Percentiles rank a stretch among this genome's conserved stretches.
phyloP scores from a whole-genome alignment of 2,888 invertebrate species.

The Scaptomyza flava region DNA sequence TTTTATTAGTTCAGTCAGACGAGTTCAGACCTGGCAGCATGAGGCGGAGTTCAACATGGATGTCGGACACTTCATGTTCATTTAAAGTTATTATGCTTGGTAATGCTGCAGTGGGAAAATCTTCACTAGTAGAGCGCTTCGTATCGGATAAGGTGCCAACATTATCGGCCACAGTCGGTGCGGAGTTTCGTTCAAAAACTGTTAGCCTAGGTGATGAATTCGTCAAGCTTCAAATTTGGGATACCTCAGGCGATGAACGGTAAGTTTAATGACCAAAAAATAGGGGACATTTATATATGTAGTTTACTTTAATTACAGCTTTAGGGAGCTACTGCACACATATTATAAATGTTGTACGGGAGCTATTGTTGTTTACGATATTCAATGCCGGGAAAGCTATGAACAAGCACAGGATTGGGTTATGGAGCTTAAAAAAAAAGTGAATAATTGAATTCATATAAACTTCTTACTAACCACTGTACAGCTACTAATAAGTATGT shows the following conservation, averaged over 20 bases:
- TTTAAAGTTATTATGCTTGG: constrained; percentile 44
- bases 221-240: constrained; percentile 35
- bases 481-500: background rate
- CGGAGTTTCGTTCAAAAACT: constrained; percentile 9
- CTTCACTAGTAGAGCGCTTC: constrained; percentile 38
- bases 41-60: background rate
- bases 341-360: constrained; percentile 29
- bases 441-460: background rate
- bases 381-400: constrained; percentile 34
- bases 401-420: constrained; percentile 34
- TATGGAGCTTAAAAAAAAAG: constrained; percentile 22
- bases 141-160: background rate
- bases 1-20: constrained; percentile 12
- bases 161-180: constrained; percentile 23
- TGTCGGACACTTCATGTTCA: rapidly evolving
- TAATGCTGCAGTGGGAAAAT: constrained; percentile 41
- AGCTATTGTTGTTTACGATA: constrained; percentile 51
- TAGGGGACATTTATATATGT: too few relatives aligned
- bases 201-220: background rate
- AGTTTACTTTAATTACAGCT: constrained; percentile 22
- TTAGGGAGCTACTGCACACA: constrained; percentile 13
- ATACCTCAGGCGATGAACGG: constrained; percentile 44
- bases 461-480: background rate
- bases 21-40: constrained; percentile 11
- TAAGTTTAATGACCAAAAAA: background rate